Percentiles rank a stretch among this genome's conserved stretches.
These are phyloP conservation scores for Promerops cafer DNA, from an alignment of 2,113 vertebrate genomes.

Conservation along the genomic window DNA sequence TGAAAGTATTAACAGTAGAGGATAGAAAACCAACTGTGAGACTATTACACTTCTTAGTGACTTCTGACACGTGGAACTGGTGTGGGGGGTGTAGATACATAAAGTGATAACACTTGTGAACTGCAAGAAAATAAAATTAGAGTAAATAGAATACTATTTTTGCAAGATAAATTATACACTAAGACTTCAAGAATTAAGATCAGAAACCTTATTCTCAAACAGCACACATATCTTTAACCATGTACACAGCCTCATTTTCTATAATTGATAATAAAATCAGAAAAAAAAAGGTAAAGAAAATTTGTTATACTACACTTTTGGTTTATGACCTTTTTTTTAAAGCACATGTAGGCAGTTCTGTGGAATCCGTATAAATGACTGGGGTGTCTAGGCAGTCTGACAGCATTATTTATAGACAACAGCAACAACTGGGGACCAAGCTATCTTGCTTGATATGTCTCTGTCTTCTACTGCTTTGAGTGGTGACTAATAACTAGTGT, in stretches of 20 bases:
- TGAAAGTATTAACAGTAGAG: neutral
- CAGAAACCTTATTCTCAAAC: neutral
- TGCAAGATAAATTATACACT: neutral
- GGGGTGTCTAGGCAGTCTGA: neutral
- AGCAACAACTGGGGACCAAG: neutral
- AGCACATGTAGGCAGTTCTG: neutral
- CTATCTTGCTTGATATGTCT: neutral
- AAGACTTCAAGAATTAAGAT: neutral
- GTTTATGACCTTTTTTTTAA: neutral
- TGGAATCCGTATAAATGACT: neutral
- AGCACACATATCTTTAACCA: neutral
- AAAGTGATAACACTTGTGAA: neutral
- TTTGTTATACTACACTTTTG: neutral
- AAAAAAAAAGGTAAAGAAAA: neutral
- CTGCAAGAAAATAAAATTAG: neutral
- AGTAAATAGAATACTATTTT: neutral
- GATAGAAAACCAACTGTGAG: neutral
- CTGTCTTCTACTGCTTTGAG: neutral
- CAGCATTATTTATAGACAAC: neutral
- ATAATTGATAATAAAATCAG: neutral
- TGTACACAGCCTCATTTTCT: neutral
- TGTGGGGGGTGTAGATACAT: rapidly evolving
- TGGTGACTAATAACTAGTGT: neutral
- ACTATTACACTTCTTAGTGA: neutral
- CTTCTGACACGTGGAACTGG: neutral